These are phyloP conservation scores for Oriolus oriolus DNA, from an alignment of 2,113 vertebrate species.

Conservation along the genomic window DNA sequence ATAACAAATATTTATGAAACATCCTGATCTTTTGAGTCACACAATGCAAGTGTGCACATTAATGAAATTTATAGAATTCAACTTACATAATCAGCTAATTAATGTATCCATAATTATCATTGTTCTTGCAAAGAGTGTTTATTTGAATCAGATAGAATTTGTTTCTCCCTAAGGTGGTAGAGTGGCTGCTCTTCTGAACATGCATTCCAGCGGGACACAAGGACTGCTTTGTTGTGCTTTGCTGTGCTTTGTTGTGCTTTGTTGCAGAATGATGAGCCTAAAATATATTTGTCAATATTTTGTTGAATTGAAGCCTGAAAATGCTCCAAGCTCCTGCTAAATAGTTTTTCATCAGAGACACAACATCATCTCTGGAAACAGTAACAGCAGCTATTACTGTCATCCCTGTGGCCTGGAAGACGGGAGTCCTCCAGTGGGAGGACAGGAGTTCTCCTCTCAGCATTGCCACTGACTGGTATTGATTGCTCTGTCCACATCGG, in stretches of 20 bases:
- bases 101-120: not conserved
- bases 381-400: not conserved
- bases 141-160: not conserved
- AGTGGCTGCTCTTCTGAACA: not conserved
- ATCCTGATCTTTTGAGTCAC: not conserved
- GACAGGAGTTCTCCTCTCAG: not conserved
- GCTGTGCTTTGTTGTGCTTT: not conserved
- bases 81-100: not conserved
- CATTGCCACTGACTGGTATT: not conserved
- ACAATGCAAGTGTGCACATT: not conserved
- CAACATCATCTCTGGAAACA: not conserved
- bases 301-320: not conserved
- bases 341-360: not conserved
- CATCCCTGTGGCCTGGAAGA: not conserved
- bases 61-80: not conserved
- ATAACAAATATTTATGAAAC: not conserved
- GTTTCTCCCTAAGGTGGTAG: not conserved
- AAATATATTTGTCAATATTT: constrained; percentile 9
- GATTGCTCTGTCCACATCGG: not conserved
- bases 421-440: not conserved
- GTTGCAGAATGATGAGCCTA: not conserved
- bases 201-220: not conserved
- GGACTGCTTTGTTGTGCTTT: not conserved
- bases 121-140: not conserved
- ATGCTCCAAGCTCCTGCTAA: not conserved